Evolutionary conservation across 2,888 invertebrate genomes (phyloP).

Genomic region (Acanthacorydalis orientalis): DNA sequence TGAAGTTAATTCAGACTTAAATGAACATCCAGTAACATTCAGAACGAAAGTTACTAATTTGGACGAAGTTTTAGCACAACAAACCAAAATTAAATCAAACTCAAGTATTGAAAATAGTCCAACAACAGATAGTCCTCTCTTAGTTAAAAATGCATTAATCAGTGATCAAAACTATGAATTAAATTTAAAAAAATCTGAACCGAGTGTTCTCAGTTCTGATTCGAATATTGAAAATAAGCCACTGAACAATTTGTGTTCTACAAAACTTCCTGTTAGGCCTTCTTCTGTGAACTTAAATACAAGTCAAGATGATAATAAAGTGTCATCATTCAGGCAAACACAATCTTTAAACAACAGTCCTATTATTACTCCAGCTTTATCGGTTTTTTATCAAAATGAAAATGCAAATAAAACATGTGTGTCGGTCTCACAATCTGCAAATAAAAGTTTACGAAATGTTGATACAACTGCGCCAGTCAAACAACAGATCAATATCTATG

Average conservation of each 20-base stretch:
- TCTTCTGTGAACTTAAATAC: too few species aligned
- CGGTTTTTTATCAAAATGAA: too few species aligned
- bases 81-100: constrained; percentile 23
- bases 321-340: too few species aligned
- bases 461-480: neutral
- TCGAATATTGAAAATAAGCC: too few species aligned
- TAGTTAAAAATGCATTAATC: too few species aligned
- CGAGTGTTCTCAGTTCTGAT: neutral
- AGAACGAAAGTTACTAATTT: constrained; percentile 3
- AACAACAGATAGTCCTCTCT: neutral
- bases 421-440: neutral
- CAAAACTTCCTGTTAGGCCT: too few species aligned
- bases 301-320: too few species aligned
- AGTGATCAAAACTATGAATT: neutral
- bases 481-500: neutral
- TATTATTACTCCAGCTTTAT: neutral
- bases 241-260: too few species aligned
- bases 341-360: neutral
- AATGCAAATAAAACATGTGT: too few species aligned
- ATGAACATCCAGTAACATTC: constrained; percentile 31
- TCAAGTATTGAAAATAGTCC: neutral
- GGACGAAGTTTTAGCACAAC: constrained; percentile 2
- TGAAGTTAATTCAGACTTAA: constrained; percentile 30
- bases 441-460: neutral
- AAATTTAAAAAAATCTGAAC: neutral